A percentile compares a stretch with the other conserved stretches of the same genome.
phyloP scores from a whole-genome alignment of 2,888 invertebrate species.

The Pteria penguin region DNA sequence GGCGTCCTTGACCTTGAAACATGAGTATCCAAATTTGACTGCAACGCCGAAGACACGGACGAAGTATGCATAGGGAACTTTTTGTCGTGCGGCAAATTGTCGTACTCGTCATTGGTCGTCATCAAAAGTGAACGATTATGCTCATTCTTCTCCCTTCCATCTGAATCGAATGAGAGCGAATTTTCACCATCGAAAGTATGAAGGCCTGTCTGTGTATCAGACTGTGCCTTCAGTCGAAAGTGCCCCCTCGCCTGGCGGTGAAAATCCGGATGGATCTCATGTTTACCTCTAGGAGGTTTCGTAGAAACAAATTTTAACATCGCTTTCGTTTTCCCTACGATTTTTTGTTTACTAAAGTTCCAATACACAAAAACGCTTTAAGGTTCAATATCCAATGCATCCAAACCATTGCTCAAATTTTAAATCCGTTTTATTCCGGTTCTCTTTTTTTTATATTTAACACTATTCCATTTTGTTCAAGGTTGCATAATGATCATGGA shows the following conservation, averaged over 20 bases:
- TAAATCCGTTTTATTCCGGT: too few relatives aligned
- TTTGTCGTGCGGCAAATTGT: neutral
- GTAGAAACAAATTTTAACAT: slow-evolving; percentile 72
- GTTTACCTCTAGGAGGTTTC: slow-evolving; percentile 61
- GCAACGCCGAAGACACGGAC: too few relatives aligned
- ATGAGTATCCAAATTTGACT: too few relatives aligned
- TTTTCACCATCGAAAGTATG: slow-evolving; percentile 28
- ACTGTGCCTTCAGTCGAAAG: slow-evolving; percentile 32
- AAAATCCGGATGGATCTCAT: neutral
- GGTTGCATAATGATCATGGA: too few relatives aligned
- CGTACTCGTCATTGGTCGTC: slow-evolving; percentile 1
- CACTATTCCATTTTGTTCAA: too few relatives aligned
- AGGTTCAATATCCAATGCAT: too few relatives aligned
- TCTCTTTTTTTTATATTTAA: too few relatives aligned
- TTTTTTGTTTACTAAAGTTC: too few relatives aligned
- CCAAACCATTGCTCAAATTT: too few relatives aligned
- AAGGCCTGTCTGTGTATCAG: slow-evolving; percentile 16
- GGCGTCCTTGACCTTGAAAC: slow-evolving; percentile 16
- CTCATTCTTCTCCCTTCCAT: slow-evolving; percentile 9
- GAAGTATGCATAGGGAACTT: neutral
- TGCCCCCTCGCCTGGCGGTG: slow-evolving; percentile 29
- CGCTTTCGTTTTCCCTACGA: too few relatives aligned
- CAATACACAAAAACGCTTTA: too few relatives aligned
- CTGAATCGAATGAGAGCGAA: neutral
- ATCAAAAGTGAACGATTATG: neutral